Base-by-base conservation (phyloP, 2,797 vertebrate genomes). In the Siniperca undulata region DNA sequence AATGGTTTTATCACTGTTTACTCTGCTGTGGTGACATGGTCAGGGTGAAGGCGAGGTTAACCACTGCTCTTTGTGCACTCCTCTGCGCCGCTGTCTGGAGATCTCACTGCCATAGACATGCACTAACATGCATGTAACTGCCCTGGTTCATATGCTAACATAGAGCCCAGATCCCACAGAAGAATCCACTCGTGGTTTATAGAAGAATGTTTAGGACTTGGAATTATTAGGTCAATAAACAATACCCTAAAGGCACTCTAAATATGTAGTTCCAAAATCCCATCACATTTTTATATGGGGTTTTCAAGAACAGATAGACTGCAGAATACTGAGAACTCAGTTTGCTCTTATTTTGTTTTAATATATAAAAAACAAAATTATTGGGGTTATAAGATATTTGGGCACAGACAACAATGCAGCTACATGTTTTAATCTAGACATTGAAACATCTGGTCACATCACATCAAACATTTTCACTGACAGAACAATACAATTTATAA, bases 11-110 rank as follows among this genome's bases (percentile, higher is more conserved):
- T 82, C 86, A 56, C 60, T 88, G 88, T 91, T 92, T 78, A 83
- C 87, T 80, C 69, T 87, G 84, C 82, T 80, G 80, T 65, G 87
- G 87, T 92, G 89, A 90, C 86, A 83, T 81, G 89, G 78, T 84
- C 34, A 27, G 78, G 86, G 86, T 88, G 81, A 92, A 89, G 78
- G 79, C 27, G 34, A 87, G 88, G 79, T 77, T 77, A 83, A 80
- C 80, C 88, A 24, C 79, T 3, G 17, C 74, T 76, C 46, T 84
- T 52, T 82, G 46, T 68, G 17, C 16, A 6, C 76, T 81, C 17
- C 75, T 27, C 55, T n/a, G 16, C 24, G 27, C 36, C 40, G 8
- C 69, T 20, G 24, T 48, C 58, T 60, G 68, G 38, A 75, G 50
- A 38, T 56, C 58, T 87, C 20, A 6, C 62, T 78, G 70, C 52